Conservation (phyloP, 2,113 vertebrate genomes). For the Chlamydotis undulata region DNA sequence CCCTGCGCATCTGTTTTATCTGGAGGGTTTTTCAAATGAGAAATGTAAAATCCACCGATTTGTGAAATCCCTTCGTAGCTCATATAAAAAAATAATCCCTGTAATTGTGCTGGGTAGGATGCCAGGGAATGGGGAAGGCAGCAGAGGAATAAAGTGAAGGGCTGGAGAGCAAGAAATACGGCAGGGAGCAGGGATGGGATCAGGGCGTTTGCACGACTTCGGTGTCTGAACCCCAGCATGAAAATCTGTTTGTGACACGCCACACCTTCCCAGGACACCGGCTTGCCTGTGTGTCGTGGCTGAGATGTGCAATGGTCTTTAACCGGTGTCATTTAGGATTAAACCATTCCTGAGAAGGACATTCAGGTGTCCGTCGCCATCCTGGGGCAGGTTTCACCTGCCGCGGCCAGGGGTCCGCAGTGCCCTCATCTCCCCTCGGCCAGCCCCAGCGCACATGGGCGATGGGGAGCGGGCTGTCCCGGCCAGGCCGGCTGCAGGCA, state of each 20-base stretch:
- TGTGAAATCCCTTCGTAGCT: neutral
- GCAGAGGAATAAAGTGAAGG: neutral
- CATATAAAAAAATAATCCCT: neutral
- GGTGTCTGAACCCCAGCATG: accelerated
- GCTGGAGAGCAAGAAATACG: too few relatives aligned
- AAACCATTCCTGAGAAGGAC: neutral
- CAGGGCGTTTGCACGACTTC: too few relatives aligned
- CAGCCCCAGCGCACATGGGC: too few relatives aligned
- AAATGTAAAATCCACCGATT: neutral
- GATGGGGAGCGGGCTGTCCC: neutral
- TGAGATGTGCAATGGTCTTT: neutral
- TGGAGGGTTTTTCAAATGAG: neutral
- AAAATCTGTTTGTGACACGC: too few relatives aligned
- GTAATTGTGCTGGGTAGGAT: neutral
- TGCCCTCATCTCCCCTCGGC: neutral
- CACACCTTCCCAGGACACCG: accelerated
- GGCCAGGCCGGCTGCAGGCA: neutral
- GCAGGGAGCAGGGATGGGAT: neutral
- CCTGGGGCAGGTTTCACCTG: neutral
- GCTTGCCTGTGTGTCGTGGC: accelerated
- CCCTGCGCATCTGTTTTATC: neutral
- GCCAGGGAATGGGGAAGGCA: neutral
- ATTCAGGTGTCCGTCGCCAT: accelerated
- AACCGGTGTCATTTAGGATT: neutral
- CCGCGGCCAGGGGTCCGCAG: accelerated